Base-by-base conservation (phyloP, 2,888 invertebrate species). In the Linyphia triangularis region DNA sequence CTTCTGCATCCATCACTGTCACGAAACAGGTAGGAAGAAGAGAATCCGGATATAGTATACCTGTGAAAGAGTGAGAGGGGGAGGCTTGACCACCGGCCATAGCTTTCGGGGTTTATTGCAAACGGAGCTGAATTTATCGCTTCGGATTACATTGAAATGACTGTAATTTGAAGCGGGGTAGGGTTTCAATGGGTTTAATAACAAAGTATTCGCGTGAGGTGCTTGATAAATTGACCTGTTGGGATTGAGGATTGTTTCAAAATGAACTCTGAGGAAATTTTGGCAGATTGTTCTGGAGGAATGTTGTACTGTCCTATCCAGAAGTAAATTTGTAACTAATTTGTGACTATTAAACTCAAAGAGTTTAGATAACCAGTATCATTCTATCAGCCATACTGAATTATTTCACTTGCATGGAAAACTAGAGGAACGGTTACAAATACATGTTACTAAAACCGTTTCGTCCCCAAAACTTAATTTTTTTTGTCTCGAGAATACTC, bases 1-100 rank as follows among this genome's bases (percentile, higher is more conserved):
- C 72, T 67, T 43, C 43, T 24, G 65, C 43, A 86, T 86, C 78
- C 85, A 86, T 86, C 85, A 79, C 24, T 70, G 85, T 86, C 85
- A 79, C 6, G 22, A 57, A 16, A n/a, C 51, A 51, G 59, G 61
- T 65, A 73, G 63, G 83, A 83, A 83, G 63, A 43, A 83, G 63
- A 43, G 40, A 86, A 72, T 86, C 85, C 85, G 85, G 79, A 79
- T 86, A n/a, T n/a, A n/a, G 33, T 26, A 26, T 4, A 51, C n/a
- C 13, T 1, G n/a, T 5, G n/a, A 51, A 51, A n/a, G 51, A n/a
- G 51, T 51, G 51, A 51, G n/a, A n/a, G 51, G 51, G 16, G 5
- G 51, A 33, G 33, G 4, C 33, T 33, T 33, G 33, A 33, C 33
- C 33, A 33, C 9, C 5, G 5, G 9, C 33, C 33, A n/a, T n/a